These are phyloP conservation scores for Ophthalmolycus amberensis DNA, from an alignment of 2,113 vertebrate genomes.

Conservation along the genomic window DNA sequence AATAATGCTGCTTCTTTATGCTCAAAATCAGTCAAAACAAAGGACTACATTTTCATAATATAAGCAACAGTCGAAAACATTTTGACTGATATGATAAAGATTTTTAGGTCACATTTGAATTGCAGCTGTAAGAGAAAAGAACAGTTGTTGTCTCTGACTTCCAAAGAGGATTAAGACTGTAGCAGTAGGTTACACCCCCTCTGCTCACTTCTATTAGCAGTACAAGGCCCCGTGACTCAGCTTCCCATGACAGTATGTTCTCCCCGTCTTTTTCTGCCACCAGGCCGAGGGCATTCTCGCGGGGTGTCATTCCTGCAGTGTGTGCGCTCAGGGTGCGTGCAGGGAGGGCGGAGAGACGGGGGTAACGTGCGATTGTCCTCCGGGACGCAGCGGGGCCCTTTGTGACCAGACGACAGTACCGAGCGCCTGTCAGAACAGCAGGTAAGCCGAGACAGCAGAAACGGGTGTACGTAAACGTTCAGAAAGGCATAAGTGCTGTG, in stretches of 20 bases:
- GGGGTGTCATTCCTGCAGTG: slow-evolving; percentile 94
- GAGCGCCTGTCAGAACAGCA: slow-evolving; percentile 89
- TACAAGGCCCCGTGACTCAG: neutral
- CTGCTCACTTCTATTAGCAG: too few species aligned
- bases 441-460: slow-evolving; percentile 72
- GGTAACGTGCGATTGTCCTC: slow-evolving; percentile 93
- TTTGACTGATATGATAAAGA: too few species aligned
- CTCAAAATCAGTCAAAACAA: too few species aligned
- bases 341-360: slow-evolving; percentile 90
- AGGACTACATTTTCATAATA: too few species aligned
- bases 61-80: too few species aligned
- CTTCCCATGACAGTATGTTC: neutral
- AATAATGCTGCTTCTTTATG: neutral
- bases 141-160: neutral
- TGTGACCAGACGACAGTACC: slow-evolving; percentile 88
- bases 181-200: neutral
- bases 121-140: neutral
- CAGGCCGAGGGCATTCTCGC: slow-evolving; percentile 84
- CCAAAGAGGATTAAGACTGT: too few species aligned
- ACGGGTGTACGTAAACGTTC: too few species aligned
- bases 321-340: slow-evolving; percentile 93
- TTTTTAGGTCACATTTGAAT: neutral
- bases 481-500: too few species aligned
- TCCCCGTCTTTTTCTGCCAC: neutral
- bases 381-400: slow-evolving; percentile 87